A percentile compares a stretch with the other conserved stretches of the same genome.
Evolutionary conservation across 2,888 invertebrate species (phyloP).

Genomic region (Mactromeris polynyma): DNA sequence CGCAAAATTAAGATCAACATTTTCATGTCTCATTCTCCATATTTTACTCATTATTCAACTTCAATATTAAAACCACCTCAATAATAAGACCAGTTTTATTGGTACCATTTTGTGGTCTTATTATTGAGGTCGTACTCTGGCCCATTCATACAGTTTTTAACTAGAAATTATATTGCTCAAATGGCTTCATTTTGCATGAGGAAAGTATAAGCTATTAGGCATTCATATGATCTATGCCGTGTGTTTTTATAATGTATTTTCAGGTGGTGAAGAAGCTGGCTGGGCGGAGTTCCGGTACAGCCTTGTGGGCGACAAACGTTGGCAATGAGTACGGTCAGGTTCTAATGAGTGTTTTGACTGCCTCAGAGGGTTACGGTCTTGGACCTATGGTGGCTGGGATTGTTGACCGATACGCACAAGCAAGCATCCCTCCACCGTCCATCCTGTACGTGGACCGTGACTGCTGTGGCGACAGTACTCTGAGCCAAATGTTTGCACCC

Average conservation of each 20-base stretch:
- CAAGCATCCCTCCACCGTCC: slow-evolving; percentile 59
- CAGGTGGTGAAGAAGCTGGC: slow-evolving; percentile 67
- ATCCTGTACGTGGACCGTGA: slow-evolving; percentile 77
- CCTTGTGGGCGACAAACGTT: slow-evolving; percentile 70
- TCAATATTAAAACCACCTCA: no score
- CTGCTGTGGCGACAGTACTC: slow-evolving; percentile 67
- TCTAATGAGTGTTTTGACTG: slow-evolving; percentile 71
- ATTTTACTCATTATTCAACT: no score
- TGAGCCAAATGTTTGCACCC: slow-evolving; percentile 31
- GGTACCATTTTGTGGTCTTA: no score
- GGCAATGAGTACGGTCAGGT: slow-evolving; percentile 74
- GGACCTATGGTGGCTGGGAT: slow-evolving; percentile 65
- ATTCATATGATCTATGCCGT: no score
- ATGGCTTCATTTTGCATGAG: no score
- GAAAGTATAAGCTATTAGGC: no score
- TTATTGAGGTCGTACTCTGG: no score
- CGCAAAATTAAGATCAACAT: no score
- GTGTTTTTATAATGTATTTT: background rate
- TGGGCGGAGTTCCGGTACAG: slow-evolving; percentile 63
- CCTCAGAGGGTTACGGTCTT: slow-evolving; percentile 68
- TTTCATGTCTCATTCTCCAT: no score
- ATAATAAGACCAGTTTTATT: no score
- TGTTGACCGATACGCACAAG: slow-evolving; percentile 41
- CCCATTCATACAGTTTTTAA: no score
- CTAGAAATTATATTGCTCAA: no score